These are phyloP conservation scores for Eupithecia inturbata DNA, from an alignment of 2,888 invertebrate species.

Conservation along the genomic window DNA sequence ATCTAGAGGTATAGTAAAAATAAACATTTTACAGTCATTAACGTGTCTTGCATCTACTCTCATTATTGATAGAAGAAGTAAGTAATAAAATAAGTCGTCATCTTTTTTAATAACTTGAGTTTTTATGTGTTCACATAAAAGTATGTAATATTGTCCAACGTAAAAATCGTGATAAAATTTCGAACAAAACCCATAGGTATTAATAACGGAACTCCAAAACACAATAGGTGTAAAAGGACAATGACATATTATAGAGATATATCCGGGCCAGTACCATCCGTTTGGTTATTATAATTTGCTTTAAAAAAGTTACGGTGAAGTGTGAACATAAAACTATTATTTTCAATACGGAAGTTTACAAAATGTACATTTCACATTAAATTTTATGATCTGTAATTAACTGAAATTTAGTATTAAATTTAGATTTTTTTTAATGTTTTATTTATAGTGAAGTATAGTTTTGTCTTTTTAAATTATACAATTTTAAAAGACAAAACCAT, in stretches of 20 bases:
- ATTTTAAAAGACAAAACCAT: too few species aligned
- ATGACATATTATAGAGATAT: slow-evolving; percentile 46
- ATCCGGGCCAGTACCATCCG: slow-evolving; percentile 34
- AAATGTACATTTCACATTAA: too few species aligned
- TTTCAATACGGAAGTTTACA: slow-evolving; percentile 12
- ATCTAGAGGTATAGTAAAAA: neutral
- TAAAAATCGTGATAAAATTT: slow-evolving; percentile 28
- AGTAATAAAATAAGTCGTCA: neutral
- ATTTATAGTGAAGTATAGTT: too few species aligned
- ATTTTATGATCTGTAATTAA: too few species aligned
- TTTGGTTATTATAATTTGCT: slow-evolving; percentile 26
- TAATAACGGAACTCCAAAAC: slow-evolving; percentile 47
- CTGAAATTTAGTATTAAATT: too few species aligned
- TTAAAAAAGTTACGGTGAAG: slow-evolving; percentile 21
- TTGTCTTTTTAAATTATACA: too few species aligned
- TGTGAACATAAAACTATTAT: slow-evolving; percentile 17
- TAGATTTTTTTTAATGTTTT: too few species aligned
- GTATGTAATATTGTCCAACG: neutral
- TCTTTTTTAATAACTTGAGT: neutral
- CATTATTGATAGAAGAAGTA: neutral
- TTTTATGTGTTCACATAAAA: neutral
- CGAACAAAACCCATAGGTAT: slow-evolving; percentile 28
- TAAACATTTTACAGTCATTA: neutral
- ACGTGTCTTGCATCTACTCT: neutral
- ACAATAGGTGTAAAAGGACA: slow-evolving; percentile 51